phyloP scores from a whole-genome alignment of 2,797 vertebrate genomes.

The Labeo calbasu region DNA sequence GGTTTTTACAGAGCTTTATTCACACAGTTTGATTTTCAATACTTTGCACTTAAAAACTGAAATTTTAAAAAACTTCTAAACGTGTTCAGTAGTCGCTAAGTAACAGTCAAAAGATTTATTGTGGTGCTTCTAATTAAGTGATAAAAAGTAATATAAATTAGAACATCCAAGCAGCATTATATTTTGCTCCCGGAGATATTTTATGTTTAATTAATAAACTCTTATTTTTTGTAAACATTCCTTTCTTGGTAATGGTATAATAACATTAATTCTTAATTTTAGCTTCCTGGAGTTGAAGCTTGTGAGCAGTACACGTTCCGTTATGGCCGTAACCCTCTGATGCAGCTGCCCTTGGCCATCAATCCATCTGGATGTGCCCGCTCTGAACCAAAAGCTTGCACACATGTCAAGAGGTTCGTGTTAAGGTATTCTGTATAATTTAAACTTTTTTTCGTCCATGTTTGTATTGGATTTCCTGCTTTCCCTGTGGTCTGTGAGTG shows the following conservation, averaged over 20 bases:
- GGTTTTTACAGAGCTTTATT: too few relatives aligned
- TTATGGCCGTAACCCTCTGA: slow-evolving; percentile 94
- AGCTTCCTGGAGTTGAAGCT: slow-evolving; percentile 95
- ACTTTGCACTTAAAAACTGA: too few relatives aligned
- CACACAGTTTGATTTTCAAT: too few relatives aligned
- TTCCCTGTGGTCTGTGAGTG: slow-evolving; percentile 20
- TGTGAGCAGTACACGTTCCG: slow-evolving; percentile 93
- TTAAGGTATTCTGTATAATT: slow-evolving; percentile 85
- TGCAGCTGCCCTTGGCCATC: slow-evolving; percentile 96
- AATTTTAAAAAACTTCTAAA: too few relatives aligned
- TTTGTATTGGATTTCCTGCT: slow-evolving; percentile 7
- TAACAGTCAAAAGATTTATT: too few relatives aligned
- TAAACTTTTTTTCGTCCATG: slow-evolving; percentile 58
- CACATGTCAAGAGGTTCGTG: slow-evolving; percentile 96
- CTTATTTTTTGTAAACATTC: slow-evolving; percentile 39
- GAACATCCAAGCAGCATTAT: too few relatives aligned
- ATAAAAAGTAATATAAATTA: too few relatives aligned
- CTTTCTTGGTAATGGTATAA: background rate
- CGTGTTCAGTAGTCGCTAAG: too few relatives aligned
- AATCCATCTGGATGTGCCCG: slow-evolving; percentile 95
- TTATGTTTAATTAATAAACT: too few relatives aligned
- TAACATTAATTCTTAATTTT: slow-evolving; percentile 40
- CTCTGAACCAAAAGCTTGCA: slow-evolving; percentile 89
- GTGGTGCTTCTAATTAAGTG: too few relatives aligned
- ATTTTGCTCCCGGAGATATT: too few relatives aligned